Percentiles rank a stretch among this genome's conserved stretches.
phyloP scores from a whole-genome alignment of 2,888 invertebrate genomes.

The Eurytoma adleriae region DNA sequence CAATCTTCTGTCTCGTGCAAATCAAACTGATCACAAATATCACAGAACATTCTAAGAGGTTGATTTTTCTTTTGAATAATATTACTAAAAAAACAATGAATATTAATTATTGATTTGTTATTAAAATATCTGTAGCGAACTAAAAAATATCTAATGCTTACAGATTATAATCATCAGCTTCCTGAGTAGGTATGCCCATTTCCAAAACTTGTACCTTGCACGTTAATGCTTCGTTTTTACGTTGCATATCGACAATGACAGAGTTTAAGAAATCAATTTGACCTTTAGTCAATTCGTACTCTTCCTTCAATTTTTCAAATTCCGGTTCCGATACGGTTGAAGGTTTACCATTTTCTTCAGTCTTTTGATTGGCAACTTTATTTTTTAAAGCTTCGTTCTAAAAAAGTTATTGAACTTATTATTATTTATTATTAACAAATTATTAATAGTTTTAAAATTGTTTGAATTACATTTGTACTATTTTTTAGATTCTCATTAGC shows the following conservation, averaged over 20 bases:
- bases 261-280: conserved; percentile 96
- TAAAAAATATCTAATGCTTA: conserved; percentile 65
- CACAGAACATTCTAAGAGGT: conserved; percentile 95
- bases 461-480: conserved; percentile 62
- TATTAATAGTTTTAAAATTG: conserved; percentile 17
- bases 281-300: conserved; percentile 82
- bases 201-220: conserved; percentile 89
- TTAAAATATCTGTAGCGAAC: neutral
- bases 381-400: conserved; percentile 43
- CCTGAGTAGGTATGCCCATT: conserved; percentile 78
- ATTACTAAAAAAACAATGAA: conserved; percentile 60
- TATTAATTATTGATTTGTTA: neutral
- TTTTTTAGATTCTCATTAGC: conserved; percentile 69
- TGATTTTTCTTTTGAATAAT: conserved; percentile 73
- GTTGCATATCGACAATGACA: conserved; percentile 97
- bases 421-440: neutral
- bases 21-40: conserved; percentile 98
- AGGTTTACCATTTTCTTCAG: conserved; percentile 54
- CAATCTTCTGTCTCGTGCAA: conserved; percentile 98
- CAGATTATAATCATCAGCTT: conserved; percentile 76
- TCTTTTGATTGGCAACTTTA: conserved; percentile 49
- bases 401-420: conserved; percentile 15
- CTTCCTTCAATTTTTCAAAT: conserved; percentile 77
- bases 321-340: conserved; percentile 56
- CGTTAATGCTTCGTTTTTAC: conserved; percentile 90